These are phyloP conservation scores for Clarias pachynema DNA, from an alignment of 2,797 vertebrate genomes.

Conservation along the genomic window DNA sequence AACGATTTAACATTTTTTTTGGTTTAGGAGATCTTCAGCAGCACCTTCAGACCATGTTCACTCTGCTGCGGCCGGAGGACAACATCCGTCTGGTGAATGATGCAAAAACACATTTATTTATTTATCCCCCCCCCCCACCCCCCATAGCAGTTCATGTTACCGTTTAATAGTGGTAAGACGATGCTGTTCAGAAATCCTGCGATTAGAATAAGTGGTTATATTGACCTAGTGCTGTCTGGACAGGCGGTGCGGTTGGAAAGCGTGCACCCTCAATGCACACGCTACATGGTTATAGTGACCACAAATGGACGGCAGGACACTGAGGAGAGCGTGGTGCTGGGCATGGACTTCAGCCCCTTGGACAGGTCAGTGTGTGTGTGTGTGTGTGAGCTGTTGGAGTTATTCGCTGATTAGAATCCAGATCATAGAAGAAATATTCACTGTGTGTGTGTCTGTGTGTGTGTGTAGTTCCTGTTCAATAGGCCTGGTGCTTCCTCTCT, in stretches of 20 bases:
- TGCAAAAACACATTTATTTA: background rate
- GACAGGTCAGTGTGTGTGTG: conserved; percentile 80
- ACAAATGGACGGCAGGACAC: conserved; percentile 96
- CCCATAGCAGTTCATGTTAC: conserved; percentile 18
- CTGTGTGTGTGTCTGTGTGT: conserved; percentile 29
- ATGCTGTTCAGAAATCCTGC: background rate
- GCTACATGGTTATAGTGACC: conserved; percentile 98
- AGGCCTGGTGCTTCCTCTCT: conserved; percentile 94
- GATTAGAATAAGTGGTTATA: background rate
- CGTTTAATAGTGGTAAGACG: background rate
- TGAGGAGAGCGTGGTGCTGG: conserved; percentile 94
- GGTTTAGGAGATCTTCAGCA: conserved; percentile 92
- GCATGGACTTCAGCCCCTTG: conserved; percentile 92
- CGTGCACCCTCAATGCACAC: conserved; percentile 87
- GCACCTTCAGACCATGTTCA: conserved; percentile 98
- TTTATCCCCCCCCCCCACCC: too few species aligned
- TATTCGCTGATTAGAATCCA: too few species aligned
- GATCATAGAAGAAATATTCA: background rate
- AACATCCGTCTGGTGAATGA: conserved; percentile 92
- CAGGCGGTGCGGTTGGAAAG: conserved; percentile 97
- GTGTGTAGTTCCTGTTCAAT: conserved; percentile 69
- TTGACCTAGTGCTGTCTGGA: conserved; percentile 8
- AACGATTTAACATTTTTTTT: background rate
- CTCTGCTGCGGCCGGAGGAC: conserved; percentile 93
- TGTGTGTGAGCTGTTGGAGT: background rate